These are phyloP conservation scores for Rhagonycha fulva DNA, from an alignment of 2,888 invertebrate genomes.

Conservation along the genomic window DNA sequence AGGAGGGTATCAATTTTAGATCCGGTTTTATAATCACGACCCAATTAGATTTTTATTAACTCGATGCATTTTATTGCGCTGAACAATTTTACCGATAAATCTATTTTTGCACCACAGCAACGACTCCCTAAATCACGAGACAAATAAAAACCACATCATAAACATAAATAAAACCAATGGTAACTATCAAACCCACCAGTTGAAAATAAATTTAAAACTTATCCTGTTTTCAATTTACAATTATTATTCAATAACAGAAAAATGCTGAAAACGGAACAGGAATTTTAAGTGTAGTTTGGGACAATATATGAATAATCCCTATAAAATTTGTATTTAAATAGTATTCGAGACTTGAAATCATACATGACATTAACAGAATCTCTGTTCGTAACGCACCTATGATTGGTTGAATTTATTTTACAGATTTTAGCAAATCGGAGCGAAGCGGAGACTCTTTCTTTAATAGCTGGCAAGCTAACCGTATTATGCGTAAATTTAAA, in stretches of 20 bases:
- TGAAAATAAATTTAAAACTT: neutral
- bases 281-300: neutral
- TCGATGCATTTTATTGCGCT: neutral
- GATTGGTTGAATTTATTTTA: too few species aligned
- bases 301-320: neutral
- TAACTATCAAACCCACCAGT: neutral
- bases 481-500: too few species aligned
- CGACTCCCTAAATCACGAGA: neutral
- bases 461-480: too few species aligned
- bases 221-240: neutral
- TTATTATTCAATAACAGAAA: neutral
- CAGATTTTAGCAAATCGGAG: too few species aligned
- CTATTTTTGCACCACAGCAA: neutral
- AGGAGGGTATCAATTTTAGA: neutral
- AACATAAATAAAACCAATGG: neutral
- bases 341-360: neutral
- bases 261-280: too few species aligned
- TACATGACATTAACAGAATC: too few species aligned
- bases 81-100: neutral
- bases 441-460: too few species aligned
- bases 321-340: neutral
- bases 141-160: neutral
- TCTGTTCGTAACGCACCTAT: too few species aligned
- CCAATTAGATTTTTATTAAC: neutral
- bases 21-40: neutral